These are phyloP conservation scores for Brachionus koreanus DNA, from an alignment of 1,140 invertebrate genomes.

Conservation along the genomic window DNA sequence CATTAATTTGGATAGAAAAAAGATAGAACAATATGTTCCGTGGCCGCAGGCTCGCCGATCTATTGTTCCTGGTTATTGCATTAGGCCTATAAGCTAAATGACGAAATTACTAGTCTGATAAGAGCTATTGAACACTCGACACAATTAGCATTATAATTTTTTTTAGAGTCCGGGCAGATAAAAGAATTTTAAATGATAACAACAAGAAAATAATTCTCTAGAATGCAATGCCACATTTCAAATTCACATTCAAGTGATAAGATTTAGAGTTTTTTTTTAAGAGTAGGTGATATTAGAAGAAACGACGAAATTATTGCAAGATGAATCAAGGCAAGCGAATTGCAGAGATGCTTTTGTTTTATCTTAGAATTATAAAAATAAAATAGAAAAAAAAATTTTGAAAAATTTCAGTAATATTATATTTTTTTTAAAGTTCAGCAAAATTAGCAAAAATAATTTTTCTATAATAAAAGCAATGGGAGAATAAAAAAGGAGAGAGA, in stretches of 20 bases:
- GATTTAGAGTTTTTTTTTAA: conserved; percentile 10
- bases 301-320: conserved; percentile 1
- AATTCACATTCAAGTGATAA: conserved; percentile 25
- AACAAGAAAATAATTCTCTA: conserved; percentile 17
- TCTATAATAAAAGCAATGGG: too few relatives aligned
- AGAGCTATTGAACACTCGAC: background rate
- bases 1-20: background rate
- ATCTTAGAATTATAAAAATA: background rate
- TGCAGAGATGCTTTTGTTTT: conserved; percentile 10
- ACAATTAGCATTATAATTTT: background rate
- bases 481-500: background rate
- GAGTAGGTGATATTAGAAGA: conserved; percentile 22
- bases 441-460: background rate
- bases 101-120: background rate
- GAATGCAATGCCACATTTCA: conserved; percentile 36
- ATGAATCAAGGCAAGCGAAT: background rate
- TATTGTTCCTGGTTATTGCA: background rate
- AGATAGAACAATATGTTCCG: background rate
- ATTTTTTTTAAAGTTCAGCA: conserved; percentile 30
- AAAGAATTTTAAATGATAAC: conserved; percentile 10
- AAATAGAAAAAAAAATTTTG: background rate
- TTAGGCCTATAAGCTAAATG: background rate
- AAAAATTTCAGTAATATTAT: conserved; percentile 38
- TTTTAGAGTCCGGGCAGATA: background rate
- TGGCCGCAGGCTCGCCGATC: background rate